Conservation (phyloP, 2,888 invertebrate genomes). For the Agonopterix arenella region DNA sequence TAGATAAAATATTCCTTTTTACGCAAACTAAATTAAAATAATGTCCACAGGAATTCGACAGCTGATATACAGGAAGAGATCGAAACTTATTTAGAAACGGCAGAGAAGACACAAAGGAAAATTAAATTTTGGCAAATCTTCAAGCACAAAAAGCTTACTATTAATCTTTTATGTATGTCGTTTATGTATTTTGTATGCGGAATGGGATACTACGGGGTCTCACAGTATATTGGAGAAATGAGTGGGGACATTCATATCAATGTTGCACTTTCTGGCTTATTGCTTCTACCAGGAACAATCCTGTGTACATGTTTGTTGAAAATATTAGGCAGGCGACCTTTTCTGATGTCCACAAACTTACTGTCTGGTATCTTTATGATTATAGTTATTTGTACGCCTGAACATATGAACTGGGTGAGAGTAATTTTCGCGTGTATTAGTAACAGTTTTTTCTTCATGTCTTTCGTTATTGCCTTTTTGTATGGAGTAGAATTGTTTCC, state of each 20-base stretch:
- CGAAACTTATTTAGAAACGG: conserved; percentile 25
- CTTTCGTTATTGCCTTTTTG: conserved; percentile 89
- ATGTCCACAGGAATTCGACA: conserved; percentile 14
- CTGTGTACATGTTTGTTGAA: conserved; percentile 75
- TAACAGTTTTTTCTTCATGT: conserved; percentile 85
- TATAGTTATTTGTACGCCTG: conserved; percentile 33
- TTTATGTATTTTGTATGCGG: conserved; percentile 87
- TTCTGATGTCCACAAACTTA: conserved; percentile 75
- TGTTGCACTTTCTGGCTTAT: conserved; percentile 82
- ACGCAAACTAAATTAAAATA: too few relatives aligned
- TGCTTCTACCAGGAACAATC: conserved; percentile 80
- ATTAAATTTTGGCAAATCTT: conserved; percentile 51
- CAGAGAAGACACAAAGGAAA: conserved; percentile 14
- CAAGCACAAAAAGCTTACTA: conserved; percentile 64
- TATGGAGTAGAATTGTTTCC: conserved; percentile 92
- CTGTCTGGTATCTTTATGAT: conserved; percentile 49
- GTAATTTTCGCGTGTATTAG: conserved; percentile 78
- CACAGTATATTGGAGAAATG: conserved; percentile 85
- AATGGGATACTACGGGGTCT: conserved; percentile 89
- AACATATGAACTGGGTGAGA: conserved; percentile 50
- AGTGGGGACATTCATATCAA: conserved; percentile 87
- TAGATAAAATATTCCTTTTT: too few relatives aligned
- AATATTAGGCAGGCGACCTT: conserved; percentile 76
- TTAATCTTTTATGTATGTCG: conserved; percentile 80
- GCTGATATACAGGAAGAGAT: conserved; percentile 38